Conservation (phyloP, 35 echinoderm and acorn worm genomes). For the Strongylocentrotus purpuratus region DNA sequence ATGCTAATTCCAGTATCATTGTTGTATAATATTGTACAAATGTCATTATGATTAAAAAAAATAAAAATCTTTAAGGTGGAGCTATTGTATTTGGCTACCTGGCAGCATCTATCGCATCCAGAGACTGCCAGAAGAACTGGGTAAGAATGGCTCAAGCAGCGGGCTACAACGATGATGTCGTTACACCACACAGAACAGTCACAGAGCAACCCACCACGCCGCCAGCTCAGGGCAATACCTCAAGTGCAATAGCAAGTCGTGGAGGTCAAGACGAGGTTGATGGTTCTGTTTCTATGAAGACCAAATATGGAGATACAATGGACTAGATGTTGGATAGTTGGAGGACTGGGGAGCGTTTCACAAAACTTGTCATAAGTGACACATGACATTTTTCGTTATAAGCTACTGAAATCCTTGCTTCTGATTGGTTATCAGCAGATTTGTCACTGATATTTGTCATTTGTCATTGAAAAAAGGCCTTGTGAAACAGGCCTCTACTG, state of each 20-base stretch:
- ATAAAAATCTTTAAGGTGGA: not conserved
- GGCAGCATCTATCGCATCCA: constrained; percentile 18
- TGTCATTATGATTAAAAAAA: not conserved
- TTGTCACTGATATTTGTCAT: no score
- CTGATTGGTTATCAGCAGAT: no score
- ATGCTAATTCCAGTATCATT: not conserved
- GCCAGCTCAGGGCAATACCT: not conserved
- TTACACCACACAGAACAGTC: not conserved
- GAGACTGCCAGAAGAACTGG: constrained; percentile 32
- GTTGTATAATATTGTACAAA: not conserved
- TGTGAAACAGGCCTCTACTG: no score
- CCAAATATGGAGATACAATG: constrained; percentile 48
- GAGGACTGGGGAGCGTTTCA: no score
- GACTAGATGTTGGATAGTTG: not conserved
- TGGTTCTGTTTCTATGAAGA: constrained; percentile 5
- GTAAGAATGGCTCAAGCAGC: not conserved
- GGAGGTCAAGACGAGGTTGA: not conserved
- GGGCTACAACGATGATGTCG: not conserved
- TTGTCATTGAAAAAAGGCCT: no score
- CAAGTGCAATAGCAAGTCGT: not conserved
- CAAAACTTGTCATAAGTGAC: no score
- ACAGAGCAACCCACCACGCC: not conserved
- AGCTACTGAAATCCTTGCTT: no score
- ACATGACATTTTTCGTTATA: no score
- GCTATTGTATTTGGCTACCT: constrained; percentile 17